A percentile compares a stretch with the other conserved stretches of the same genome.
phyloP scores from a whole-genome alignment of 2,113 vertebrate species.

The Pseudonaja textilis region DNA sequence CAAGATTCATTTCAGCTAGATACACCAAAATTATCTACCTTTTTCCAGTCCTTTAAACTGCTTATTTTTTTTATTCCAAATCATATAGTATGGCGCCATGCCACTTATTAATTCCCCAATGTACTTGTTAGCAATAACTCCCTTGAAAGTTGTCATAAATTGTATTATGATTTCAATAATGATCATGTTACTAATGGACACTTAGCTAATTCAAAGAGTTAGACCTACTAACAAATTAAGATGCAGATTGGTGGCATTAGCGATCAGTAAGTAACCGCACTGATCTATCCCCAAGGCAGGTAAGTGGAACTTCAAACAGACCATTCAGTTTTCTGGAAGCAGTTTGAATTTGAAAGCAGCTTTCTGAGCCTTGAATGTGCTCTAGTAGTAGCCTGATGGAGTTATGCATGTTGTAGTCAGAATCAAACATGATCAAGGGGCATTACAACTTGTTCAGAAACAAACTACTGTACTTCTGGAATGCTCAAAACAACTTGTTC shows the following conservation, averaged over 20 bases:
- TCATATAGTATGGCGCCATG: not conserved
- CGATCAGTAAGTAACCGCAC: not conserved
- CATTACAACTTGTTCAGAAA: not conserved
- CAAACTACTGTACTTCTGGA: not conserved
- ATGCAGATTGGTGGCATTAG: not conserved
- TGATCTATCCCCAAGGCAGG: not conserved
- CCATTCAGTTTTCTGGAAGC: not conserved
- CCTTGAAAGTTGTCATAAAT: not conserved
- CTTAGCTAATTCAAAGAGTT: not conserved
- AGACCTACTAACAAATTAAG: not conserved
- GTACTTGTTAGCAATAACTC: not conserved
- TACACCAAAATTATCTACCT: not conserved
- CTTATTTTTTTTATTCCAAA: not conserved
- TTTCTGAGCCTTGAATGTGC: not conserved
- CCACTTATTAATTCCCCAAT: not conserved
- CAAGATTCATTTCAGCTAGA: not conserved
- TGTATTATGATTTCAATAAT: not conserved
- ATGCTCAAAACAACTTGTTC: not conserved
- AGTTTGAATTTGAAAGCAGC: not conserved
- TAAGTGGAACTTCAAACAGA: not conserved
- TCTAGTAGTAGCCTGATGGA: not conserved
- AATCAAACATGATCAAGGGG: not conserved
- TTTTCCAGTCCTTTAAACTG: not conserved
- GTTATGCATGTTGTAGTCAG: not conserved
- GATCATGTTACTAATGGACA: not conserved